Evolutionary conservation across 1,140 invertebrate genomes (phyloP).

Genomic region (Procambarus clarkii): DNA sequence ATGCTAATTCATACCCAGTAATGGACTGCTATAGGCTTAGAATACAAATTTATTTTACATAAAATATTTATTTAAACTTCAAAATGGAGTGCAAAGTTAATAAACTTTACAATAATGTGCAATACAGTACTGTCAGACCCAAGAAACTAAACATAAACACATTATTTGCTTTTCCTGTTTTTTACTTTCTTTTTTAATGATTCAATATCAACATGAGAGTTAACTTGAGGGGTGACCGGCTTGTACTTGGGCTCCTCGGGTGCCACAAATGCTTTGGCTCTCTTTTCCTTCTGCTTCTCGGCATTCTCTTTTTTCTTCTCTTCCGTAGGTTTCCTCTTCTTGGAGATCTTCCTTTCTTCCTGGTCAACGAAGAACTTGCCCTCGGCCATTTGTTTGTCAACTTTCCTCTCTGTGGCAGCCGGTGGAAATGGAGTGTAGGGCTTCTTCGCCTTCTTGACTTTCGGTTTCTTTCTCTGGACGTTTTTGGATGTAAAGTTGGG

Average conservation of each 20-base stretch:
- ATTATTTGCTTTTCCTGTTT: slow-evolving; percentile 80
- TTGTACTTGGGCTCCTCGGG: slow-evolving; percentile 82
- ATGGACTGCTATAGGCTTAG: too few relatives aligned
- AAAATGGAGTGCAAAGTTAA: too few relatives aligned
- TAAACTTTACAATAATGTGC: not conserved
- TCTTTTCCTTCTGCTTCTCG: slow-evolving; percentile 84
- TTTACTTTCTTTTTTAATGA: slow-evolving; percentile 82
- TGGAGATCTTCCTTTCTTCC: slow-evolving; percentile 85
- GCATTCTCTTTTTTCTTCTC: slow-evolving; percentile 81
- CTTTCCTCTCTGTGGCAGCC: slow-evolving; percentile 91
- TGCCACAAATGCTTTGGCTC: slow-evolving; percentile 88
- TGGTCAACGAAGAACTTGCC: slow-evolving; percentile 98
- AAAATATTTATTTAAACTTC: too few relatives aligned
- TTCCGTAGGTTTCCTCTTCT: slow-evolving; percentile 83
- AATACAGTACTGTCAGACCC: not conserved
- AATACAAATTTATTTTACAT: too few relatives aligned
- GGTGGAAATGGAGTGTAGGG: slow-evolving; percentile 99
- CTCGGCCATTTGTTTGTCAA: slow-evolving; percentile 94
- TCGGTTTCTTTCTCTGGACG: slow-evolving; percentile 89
- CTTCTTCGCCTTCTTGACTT: slow-evolving; percentile 90
- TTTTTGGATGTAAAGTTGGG: slow-evolving; percentile 97
- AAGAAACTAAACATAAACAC: not conserved
- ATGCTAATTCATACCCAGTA: too few relatives aligned
- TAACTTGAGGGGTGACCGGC: slow-evolving; percentile 73
- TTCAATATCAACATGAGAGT: slow-evolving; percentile 80